Evolutionary conservation across 2,888 invertebrate species (phyloP), one percentile per base, ranked within the genome.

Genomic region (Lissonota sp.): DNA sequence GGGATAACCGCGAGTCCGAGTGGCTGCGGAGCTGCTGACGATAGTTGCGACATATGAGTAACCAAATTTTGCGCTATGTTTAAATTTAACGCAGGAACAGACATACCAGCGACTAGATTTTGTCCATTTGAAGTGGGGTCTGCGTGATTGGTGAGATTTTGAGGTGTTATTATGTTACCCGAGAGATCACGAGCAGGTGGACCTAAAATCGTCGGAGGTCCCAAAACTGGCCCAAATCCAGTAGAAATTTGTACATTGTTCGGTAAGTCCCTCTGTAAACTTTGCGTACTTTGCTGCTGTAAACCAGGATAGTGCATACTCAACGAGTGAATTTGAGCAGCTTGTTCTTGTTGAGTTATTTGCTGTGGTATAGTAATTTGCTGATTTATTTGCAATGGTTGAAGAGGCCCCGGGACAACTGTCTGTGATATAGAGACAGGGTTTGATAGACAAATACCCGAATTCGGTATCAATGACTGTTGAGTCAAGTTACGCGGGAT

Each of bases 51-150:
- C 78, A 92, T 88, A 44, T 89, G 89, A 3, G 91, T 86, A 1
- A 91, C 84, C 74, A 92, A 85, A 64, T 87, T 92, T 62, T 92
- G 92, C 0, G 92, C 90, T n/a, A 92, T 90, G 64, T 91, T 92
- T 6, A 92, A 84, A 79, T 92, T 92, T 44, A 92, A 84, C 6
- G 92, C 89, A 12, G 92, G 89, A 5, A 79, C 79, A 83, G 66
- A 81, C 74, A 86, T 79, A 85, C 86, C 75, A 83, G 88, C 5
- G 46, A 64, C n/a, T 82, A 87, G 55, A 85, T 83, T 53, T 78
- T 89, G 79, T 71, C 83, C 63, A 84, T 80, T 83, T 80, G 84
- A 79, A 73, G 86, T 73, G 0, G 79, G 69, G 12, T 76, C 75
- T 5, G 70, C 64, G 57, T 85, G 85, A 83, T 84, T 85, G 6